Percentiles rank a stretch among this genome's conserved stretches.
phyloP scores from a whole-genome alignment of 2,888 invertebrate genomes.

The Xestia sexstrigata region DNA sequence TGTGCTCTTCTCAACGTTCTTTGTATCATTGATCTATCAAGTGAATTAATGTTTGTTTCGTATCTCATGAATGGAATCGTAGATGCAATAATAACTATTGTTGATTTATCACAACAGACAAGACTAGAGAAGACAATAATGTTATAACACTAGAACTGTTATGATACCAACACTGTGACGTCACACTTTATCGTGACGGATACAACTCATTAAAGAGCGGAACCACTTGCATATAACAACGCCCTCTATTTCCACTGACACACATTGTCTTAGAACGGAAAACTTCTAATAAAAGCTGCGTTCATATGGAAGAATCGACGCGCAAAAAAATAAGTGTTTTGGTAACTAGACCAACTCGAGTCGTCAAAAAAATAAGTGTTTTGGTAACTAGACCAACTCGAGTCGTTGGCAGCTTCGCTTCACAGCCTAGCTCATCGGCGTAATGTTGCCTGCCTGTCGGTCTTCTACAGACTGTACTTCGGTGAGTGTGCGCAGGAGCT shows the following conservation, averaged over 20 bases:
- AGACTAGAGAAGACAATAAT: not conserved
- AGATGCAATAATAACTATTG: not conserved
- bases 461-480: no score
- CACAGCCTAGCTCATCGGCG: no score
- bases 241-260: slow-evolving; percentile 53
- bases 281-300: slow-evolving; percentile 25
- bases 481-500: no score
- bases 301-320: slow-evolving; percentile 13
- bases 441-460: no score
- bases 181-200: slow-evolving; percentile 57
- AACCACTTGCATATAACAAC: slow-evolving; percentile 50
- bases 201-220: slow-evolving; percentile 62
- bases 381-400: no score
- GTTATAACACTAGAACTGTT: not conserved
- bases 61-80: not conserved
- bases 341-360: no score
- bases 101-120: not conserved
- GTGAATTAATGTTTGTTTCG: no score
- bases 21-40: no score
- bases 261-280: slow-evolving; percentile 42
- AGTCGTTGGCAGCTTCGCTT: no score
- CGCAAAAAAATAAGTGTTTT: no score
- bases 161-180: slow-evolving; percentile 39
- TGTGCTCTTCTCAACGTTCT: no score
- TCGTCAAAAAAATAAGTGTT: no score